Conservation (phyloP, 2,797 vertebrate species). For the Gymnodraco acuticeps region DNA sequence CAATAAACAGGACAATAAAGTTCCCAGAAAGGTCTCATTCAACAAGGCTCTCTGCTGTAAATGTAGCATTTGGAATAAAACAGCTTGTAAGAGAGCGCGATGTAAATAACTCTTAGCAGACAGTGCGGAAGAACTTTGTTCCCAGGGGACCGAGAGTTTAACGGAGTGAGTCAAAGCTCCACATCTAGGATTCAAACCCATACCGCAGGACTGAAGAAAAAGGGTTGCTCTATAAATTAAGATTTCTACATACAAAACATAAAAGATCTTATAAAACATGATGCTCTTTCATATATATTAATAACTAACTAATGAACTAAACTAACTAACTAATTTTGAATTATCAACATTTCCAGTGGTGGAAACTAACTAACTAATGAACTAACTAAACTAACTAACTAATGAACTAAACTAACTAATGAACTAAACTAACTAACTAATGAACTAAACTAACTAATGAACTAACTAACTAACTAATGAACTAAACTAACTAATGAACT, state of each 20-base stretch:
- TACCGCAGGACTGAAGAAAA: constrained; percentile 5
- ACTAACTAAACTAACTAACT: no score
- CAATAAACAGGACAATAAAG: constrained; percentile 34
- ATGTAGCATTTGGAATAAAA: constrained; percentile 31
- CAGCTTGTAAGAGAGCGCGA: constrained; percentile 21
- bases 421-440: no score
- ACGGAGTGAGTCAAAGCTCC: constrained; percentile 4
- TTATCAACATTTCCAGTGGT: not conserved
- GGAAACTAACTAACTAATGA: no score
- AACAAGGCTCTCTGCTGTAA: constrained; percentile 29
- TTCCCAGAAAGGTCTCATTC: constrained; percentile 49
- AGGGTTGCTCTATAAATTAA: not conserved
- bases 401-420: no score
- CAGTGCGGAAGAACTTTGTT: constrained; percentile 30
- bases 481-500: no score
- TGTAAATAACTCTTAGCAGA: constrained; percentile 25
- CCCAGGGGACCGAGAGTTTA: constrained; percentile 13
- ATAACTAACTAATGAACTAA: no score
- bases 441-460: no score
- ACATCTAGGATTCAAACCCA: not conserved
- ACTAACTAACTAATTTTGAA: no score
- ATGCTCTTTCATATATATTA: no score
- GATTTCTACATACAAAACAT: constrained; percentile 1
- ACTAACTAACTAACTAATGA: no score
- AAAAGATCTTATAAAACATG: no score